Evolutionary conservation across 1,140 invertebrate species (phyloP), one percentile per base, ranked within the genome.

Genomic region (Pygmarrhopalites habei): DNA sequence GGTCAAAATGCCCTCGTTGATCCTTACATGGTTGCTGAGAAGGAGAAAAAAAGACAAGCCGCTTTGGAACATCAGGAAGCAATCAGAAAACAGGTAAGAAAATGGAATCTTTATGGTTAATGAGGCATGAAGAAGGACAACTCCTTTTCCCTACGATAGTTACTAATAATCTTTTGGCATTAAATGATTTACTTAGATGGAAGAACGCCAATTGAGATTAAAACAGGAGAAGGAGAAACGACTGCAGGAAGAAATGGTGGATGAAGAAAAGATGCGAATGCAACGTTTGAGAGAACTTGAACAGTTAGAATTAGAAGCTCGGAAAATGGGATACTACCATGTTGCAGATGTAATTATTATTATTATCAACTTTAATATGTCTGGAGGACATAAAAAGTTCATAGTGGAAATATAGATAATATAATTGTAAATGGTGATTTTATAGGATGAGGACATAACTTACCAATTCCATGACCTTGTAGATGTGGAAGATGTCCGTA

Each of bases 1-100:
- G 86, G 86, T 44, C 85, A 88, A 75, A 87, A 87, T 73, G 80
- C 83, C 30, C 84, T 82, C n/a, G 72, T 86, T 43, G 85, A 87
- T 71, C 79, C 83, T 2, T 79, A 82, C 66, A 79, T 85, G 59
- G 75, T 85, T 63, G 82, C 83, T 15, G 83, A 87, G 74, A 76
- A 84, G 56, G 85, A 88, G 75, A 77, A 77, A 58, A 83, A 80
- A 72, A 76, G 86, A 43, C 81, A 85, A 60, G 83, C 85, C 74
- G 86, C 86, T 15, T 70, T 86, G 64, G 84, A 86, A 72, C 78
- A 86, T 58, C 86, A 88, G 73, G 82, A 81, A 43, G 85, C 84
- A 14, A 86, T 89, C 64, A 79, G 85, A 64, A 80, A 81, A 72
- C 86, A 89, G 71, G 76, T 77, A 68, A 63, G 60, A 44, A 21